Evolutionary conservation across 1,140 invertebrate species (phyloP).

Genomic region (Acarapis woodi): DNA sequence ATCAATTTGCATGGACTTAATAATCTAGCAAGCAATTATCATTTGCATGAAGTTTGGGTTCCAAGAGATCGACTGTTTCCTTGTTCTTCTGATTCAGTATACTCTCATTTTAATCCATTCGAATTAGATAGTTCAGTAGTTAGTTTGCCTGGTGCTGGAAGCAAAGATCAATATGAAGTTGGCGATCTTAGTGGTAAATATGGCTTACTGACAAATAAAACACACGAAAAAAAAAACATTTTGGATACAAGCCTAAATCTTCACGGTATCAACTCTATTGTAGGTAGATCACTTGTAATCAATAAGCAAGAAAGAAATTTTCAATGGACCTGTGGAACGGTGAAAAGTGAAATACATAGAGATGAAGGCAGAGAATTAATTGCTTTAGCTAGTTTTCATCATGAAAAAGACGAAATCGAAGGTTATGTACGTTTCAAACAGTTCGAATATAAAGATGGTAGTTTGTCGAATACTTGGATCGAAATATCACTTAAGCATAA

Average conservation of each 20-base stretch:
- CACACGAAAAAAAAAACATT: conserved; percentile 27
- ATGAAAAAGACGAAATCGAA: conserved; percentile 41
- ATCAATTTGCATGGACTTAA: conserved; percentile 39
- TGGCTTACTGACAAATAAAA: conserved; percentile 23
- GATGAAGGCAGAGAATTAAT: conserved; percentile 50
- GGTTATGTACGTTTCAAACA: conserved; percentile 69
- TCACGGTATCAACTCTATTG: conserved; percentile 46
- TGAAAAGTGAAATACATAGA: conserved; percentile 42
- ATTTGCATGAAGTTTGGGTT: conserved; percentile 52
- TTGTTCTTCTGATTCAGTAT: conserved; percentile 46
- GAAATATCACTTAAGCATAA: conserved; percentile 37
- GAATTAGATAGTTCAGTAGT: conserved; percentile 27
- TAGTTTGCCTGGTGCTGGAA: conserved; percentile 29
- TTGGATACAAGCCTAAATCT: conserved; percentile 57
- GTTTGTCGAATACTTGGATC: conserved; percentile 55
- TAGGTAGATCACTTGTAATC: conserved; percentile 62
- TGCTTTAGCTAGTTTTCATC: conserved; percentile 67
- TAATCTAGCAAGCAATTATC: conserved; percentile 36
- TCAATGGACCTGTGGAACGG: conserved; percentile 43
- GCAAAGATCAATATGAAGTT: conserved; percentile 53
- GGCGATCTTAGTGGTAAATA: conserved; percentile 65
- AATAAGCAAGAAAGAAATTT: conserved; percentile 27
- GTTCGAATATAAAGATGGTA: conserved; percentile 51
- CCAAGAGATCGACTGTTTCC: conserved; percentile 52
- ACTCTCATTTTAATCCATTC: conserved; percentile 52